phyloP scores from a whole-genome alignment of 2,797 vertebrate species.

The Gallirallus australis region DNA sequence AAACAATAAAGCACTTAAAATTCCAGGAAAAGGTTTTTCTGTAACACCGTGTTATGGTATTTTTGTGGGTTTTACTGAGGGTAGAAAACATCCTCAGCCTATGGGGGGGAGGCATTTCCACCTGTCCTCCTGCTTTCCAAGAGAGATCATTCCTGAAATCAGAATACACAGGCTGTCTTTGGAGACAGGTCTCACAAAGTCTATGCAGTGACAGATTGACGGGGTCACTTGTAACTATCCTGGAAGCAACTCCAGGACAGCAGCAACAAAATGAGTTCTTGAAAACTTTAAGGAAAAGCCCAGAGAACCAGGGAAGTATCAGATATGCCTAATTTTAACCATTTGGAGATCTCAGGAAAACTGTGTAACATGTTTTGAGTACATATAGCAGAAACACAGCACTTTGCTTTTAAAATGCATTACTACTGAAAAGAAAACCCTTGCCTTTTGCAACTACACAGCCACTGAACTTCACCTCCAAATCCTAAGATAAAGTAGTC shows the following conservation, averaged over 20 bases:
- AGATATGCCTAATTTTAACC: slow-evolving; percentile 8
- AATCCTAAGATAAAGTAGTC: not conserved
- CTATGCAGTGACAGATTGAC: not conserved
- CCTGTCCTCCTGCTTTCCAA: not conserved
- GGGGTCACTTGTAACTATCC: not conserved
- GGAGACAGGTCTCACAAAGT: not conserved
- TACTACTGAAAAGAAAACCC: not conserved
- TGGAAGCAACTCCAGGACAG: not conserved
- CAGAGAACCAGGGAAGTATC: slow-evolving; percentile 13
- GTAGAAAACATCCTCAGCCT: not conserved
- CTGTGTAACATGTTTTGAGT: slow-evolving; percentile 4
- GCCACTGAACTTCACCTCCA: not conserved
- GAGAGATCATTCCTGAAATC: not conserved
- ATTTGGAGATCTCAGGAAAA: not conserved
- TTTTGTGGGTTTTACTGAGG: not conserved
- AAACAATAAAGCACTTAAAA: not conserved
- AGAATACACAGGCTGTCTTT: not conserved
- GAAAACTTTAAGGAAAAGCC: slow-evolving; percentile 5
- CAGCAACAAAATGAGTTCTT: slow-evolving; percentile 33
- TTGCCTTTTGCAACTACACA: not conserved
- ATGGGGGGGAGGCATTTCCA: accelerated
- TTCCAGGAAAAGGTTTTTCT: not conserved
- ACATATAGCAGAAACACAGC: not conserved
- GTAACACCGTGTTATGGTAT: accelerated
- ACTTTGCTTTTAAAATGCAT: slow-evolving; percentile 12